Evolutionary conservation across 2,888 invertebrate genomes (phyloP), one percentile per base, ranked within the genome.

Genomic region (Pollenia labialis): DNA sequence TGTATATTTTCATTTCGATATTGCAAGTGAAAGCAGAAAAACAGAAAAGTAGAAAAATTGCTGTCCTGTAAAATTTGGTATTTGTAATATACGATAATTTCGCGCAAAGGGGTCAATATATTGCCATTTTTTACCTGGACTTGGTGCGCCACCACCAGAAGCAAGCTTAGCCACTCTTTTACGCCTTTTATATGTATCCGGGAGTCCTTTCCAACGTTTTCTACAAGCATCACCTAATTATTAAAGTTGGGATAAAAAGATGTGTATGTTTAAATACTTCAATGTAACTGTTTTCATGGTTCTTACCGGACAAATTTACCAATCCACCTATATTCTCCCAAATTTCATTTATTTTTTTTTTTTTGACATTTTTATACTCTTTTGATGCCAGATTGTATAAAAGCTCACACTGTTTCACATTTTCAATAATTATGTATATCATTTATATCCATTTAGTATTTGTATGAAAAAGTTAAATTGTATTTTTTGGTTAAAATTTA

Each of bases 271-370:
- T 32, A 42, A 60, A 60, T 12, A 42, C 10, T 62, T n/a, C 4
- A 4, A n/a, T n/a, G n/a, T n/a, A n/a, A n/a, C n/a, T n/a, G n/a
- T n/a, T n/a, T n/a, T n/a, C n/a, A n/a, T n/a, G n/a, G n/a, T n/a
- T n/a, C 58, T 74, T 74, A 74, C 58, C 58, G 32, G 72, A 16
- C 48, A 60, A 74, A 46, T 74, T 58, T 10, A 72, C 46, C 10
- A 46, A 14, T 0, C 46, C 12, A 4, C 46, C 58, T 46, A 72
- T 72, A 60, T n/a, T 10, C 7, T 74, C 14, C 60, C 72, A 58
- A 46, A 74, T 58, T 74, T 74, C 72, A n/a, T n/a, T n/a, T n/a
- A n/a, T n/a, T 1, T 46, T 60, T 3, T 74, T 46, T 48, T 48
- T 74, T 10, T 72, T 7, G 6, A 74, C 58, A 48, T 74, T 74